Evolutionary conservation across 2,888 invertebrate species (phyloP), one percentile per base, ranked within the genome.

Genomic region (Lysandra bellargus): DNA sequence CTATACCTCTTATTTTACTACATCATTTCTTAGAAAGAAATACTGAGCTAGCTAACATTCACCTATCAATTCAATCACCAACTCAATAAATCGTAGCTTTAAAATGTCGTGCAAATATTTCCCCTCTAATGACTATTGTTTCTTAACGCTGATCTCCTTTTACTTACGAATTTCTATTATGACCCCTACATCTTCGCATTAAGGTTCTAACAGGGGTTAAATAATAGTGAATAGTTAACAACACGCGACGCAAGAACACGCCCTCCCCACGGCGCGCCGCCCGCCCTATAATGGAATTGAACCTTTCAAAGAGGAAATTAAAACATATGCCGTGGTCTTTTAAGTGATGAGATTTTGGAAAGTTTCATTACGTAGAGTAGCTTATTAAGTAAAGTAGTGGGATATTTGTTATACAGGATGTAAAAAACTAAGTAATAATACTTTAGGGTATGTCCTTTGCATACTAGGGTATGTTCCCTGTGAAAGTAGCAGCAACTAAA

Each of bases 231-330:
- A 57, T 53, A 2, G 14, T 17, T 14, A 14, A 33, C 33, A 87
- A 89, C 91, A 90, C 91, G 91, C 92, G 92, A 92, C 94, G 95
- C 93, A 93, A 95, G 90, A 94, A 93, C 94, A 94, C 93, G 93
- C 87, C 94, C 95, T 95, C 95, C 93, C 81, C 92, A 91, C 92
- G 83, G 14, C 81, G 81, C 81, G 81, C 84, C 81, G 84, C 81
- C 84, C 83, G 84, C 86, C 87, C 81, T 80, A 81, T 82, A 80
- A 82, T 81, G 80, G 78, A 82, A 80, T 64, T 75, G 37, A 80
- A 80, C 74, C 12, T 75, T 75, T 75, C 49, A 57, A 76, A 57
- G 33, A 33, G 49, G 49, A 53, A 74, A 76, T 53, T 53, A 33
- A 53, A 76, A 49, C 49, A 49, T 44, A 75, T 75, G 75, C 12